Conservation (phyloP, 2,888 invertebrate genomes). For the Pteria penguin region DNA sequence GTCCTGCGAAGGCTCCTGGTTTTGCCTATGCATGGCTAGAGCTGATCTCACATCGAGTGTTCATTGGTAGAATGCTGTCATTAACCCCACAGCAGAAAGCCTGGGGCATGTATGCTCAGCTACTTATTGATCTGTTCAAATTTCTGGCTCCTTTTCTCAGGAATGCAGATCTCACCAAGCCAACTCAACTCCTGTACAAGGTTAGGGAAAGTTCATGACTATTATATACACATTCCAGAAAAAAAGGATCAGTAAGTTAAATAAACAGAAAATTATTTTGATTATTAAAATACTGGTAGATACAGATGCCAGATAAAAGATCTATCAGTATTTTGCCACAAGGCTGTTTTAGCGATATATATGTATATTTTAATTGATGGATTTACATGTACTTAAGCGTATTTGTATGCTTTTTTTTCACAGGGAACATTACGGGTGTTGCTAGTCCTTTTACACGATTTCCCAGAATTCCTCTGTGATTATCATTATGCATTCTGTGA, state of each 20-base stretch:
- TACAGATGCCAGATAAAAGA: no score
- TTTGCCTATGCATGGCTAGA: constrained; percentile 99
- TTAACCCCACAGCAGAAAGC: constrained; percentile 90
- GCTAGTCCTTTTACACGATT: constrained; percentile 97
- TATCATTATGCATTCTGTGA: constrained; percentile 99
- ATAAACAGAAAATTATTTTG: no score
- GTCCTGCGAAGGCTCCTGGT: constrained; percentile 95
- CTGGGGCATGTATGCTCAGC: constrained; percentile 98
- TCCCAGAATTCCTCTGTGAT: constrained; percentile 99
- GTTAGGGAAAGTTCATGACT: no score
- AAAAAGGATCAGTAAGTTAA: no score
- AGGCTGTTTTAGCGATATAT: no score
- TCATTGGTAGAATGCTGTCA: constrained; percentile 95
- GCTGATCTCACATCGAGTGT: constrained; percentile 96
- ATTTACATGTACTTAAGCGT: no score
- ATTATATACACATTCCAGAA: no score
- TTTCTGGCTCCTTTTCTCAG: constrained; percentile 97
- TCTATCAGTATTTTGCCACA: no score
- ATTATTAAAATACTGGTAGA: no score
- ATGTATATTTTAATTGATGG: no score
- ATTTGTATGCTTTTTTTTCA: constrained; percentile 41
- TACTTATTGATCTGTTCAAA: constrained; percentile 96
- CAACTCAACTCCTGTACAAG: constrained; percentile 96
- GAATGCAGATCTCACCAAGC: constrained; percentile 96
- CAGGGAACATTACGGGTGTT: constrained; percentile 92